phyloP scores from a whole-genome alignment of 2,888 invertebrate genomes.

The Caradrina kadenii region DNA sequence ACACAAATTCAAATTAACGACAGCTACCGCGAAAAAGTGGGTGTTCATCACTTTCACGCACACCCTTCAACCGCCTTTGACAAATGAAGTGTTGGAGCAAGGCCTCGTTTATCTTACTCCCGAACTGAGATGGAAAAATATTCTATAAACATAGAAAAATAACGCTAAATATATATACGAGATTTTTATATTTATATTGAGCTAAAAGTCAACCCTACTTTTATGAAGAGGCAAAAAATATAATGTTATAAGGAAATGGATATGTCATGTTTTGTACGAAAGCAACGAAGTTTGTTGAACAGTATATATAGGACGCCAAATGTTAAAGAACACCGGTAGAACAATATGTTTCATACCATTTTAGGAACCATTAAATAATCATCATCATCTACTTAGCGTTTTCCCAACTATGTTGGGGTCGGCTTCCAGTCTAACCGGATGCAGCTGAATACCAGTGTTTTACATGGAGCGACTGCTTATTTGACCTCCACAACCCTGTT shows the following conservation, averaged over 20 bases:
- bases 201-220: constrained; percentile 8
- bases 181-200: constrained; percentile 15
- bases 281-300: neutral
- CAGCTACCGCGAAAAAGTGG: constrained; percentile 52
- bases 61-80: constrained; percentile 59
- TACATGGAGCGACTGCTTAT: too few species aligned
- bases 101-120: constrained; percentile 61
- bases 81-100: constrained; percentile 62
- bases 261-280: constrained; percentile 18
- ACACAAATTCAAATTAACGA: constrained; percentile 63
- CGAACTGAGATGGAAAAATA: constrained; percentile 50
- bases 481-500: too few species aligned
- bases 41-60: constrained; percentile 60
- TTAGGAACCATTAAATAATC: too few species aligned
- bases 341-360: neutral
- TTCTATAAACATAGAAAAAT: constrained; percentile 46
- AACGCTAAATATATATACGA: constrained; percentile 23
- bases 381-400: too few species aligned
- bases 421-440: too few species aligned
- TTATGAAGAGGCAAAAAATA: constrained; percentile 3
- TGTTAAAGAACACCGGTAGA: neutral
- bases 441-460: too few species aligned
- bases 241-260: constrained; percentile 19
- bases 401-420: too few species aligned
- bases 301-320: neutral